Base-by-base conservation (phyloP, 1,140 invertebrate genomes). In the Pseudomyrmex sp. region DNA sequence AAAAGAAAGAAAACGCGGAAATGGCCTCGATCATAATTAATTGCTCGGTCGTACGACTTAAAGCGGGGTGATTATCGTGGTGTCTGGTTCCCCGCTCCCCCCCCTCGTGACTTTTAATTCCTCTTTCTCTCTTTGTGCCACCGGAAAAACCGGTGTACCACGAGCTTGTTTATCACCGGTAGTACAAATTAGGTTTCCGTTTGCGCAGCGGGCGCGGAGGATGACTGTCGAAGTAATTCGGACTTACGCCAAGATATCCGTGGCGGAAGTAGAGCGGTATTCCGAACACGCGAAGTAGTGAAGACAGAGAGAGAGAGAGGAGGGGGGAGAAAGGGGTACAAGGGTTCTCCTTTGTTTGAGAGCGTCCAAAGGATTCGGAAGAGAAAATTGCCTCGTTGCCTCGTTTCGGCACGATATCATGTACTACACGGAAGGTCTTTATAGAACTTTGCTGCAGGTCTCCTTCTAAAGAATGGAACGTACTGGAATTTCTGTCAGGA, bases 191-290 rank as follows among this genome's bases (percentile, higher is more conserved):
- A 80, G 76, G n/a, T 80, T 80, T 26, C 66, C 66, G 76, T 72
- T 70, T 72, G 44, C 20, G n/a, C 20, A 44, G 35, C 35, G 12
- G n/a, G 26, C 48, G 44, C 48, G 23, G 15, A 77, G 35, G 76
- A 80, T 20, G 66, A 72, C 66, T 80, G 76, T 80, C 66, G 76
- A 80, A 80, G 66, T 80, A 80, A 80, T 80, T 80, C 44, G 66
- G 76, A 70, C 46, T 13, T 59, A 56, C 35, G 35, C 13, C 26
- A 54, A 76, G 61, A 70, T n/a, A 44, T 26, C 35, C 10, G 52
- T 13, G 13, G 13, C 46, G 15, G 44, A 79, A 59, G 59, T 59
- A 58, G 44, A 70, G 12, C 54, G 15, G 35, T 79, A 70, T 70
- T 79, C 54, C 70, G 48, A 7, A 15, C 7, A 44, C 35, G 66